Percentiles rank a stretch among this genome's conserved stretches.
Conservation (phyloP, 2,888 invertebrate species). For the Masnerella sp. region DNA sequence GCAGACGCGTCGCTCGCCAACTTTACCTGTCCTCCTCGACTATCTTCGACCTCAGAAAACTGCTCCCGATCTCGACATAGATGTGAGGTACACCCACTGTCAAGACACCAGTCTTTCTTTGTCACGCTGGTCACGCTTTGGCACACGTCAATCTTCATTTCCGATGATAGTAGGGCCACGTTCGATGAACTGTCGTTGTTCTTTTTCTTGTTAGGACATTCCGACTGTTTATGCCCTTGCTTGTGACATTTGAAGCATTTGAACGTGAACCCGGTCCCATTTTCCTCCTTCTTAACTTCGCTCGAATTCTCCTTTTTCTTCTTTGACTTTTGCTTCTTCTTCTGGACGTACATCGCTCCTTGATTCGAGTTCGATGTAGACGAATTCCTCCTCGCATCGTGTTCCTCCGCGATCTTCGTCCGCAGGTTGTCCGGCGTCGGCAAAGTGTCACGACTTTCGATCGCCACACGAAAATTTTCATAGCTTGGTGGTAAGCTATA, state of each 20-base stretch:
- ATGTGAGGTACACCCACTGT: conserved; percentile 22
- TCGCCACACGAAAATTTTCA: conserved; percentile 42
- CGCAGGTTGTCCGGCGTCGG: conserved; percentile 38
- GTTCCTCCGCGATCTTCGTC: conserved; percentile 24
- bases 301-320: not conserved
- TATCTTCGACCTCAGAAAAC: not conserved
- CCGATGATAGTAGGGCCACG: conserved; percentile 2
- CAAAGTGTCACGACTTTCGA: conserved; percentile 37
- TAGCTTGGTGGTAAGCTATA: conserved; percentile 35
- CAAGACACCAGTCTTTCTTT: conserved; percentile 14
- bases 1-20: conserved; percentile 8
- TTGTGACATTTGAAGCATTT: conserved; percentile 18
- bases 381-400: conserved; percentile 15
- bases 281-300: not conserved
- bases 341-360: conserved; percentile 11
- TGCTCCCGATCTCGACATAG: not conserved
- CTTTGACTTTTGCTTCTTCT: conserved; percentile 1
- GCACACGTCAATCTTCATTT: conserved; percentile 3
- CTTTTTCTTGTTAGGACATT: not conserved
- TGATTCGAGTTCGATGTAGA: not conserved
- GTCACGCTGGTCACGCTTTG: not conserved
- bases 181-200: conserved; percentile 1
- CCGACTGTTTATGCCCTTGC: conserved; percentile 5
- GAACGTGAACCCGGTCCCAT: not conserved
- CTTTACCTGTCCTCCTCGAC: not conserved